These are phyloP conservation scores for Drosophila kokeensis DNA, from an alignment of 2,888 invertebrate genomes.

Conservation along the genomic window DNA sequence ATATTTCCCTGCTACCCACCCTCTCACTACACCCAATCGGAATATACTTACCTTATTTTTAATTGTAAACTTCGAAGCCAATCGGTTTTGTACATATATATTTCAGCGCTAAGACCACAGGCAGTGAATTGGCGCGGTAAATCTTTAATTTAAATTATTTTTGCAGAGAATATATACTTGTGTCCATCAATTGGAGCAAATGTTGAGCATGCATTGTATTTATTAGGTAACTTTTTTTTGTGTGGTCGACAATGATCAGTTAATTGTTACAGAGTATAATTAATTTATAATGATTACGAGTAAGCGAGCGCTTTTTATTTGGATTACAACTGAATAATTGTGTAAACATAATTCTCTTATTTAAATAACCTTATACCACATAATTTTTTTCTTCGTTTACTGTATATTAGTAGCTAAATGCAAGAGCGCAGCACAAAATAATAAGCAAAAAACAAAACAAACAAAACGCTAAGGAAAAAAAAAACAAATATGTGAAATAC, in stretches of 20 bases:
- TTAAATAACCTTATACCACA: constrained; percentile 46
- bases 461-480: background rate
- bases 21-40: background rate
- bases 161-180: constrained; percentile 4
- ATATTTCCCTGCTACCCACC: background rate
- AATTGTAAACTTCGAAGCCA: constrained; percentile 21
- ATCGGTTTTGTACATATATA: constrained; percentile 40
- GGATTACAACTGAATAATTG: constrained; percentile 28
- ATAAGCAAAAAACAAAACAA: constrained; percentile 5
- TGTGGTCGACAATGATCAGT: constrained; percentile 36
- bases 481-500: constrained; percentile 26
- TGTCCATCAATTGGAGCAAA: constrained; percentile 11
- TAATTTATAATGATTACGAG: constrained; percentile 50
- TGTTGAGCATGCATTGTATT: constrained; percentile 22
- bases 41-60: constrained; percentile 34
- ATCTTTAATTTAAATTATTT: background rate
- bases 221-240: constrained; percentile 29
- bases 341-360: constrained; percentile 47
- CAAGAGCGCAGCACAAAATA: constrained; percentile 29
- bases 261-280: constrained; percentile 48
- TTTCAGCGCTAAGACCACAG: constrained; percentile 10
- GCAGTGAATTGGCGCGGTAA: constrained; percentile 2
- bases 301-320: constrained; percentile 44
- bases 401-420: constrained; percentile 66
- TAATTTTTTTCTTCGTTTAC: constrained; percentile 51